phyloP scores from a whole-genome alignment of 2,888 invertebrate species.

The Drosophila crucigera region DNA sequence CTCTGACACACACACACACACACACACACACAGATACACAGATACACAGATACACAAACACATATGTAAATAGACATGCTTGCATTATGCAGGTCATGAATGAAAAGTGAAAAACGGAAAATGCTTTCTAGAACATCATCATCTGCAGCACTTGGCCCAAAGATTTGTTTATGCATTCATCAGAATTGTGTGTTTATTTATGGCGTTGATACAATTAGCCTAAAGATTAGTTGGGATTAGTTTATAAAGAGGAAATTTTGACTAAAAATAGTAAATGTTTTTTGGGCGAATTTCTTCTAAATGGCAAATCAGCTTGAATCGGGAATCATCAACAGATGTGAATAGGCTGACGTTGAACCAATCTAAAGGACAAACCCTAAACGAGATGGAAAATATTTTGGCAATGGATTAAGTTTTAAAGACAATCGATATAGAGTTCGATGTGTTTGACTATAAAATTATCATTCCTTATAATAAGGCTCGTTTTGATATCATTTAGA shows the following conservation, averaged over 20 bases:
- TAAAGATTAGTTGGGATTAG: slow-evolving; percentile 9
- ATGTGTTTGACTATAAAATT: background rate
- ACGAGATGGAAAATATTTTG: background rate
- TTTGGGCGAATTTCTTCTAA: background rate
- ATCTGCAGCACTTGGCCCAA: background rate
- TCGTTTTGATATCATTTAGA: background rate
- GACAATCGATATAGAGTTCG: background rate
- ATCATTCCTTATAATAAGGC: background rate
- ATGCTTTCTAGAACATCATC: slow-evolving; percentile 41
- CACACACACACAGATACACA: background rate
- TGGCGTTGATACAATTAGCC: slow-evolving; percentile 33
- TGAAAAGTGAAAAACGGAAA: slow-evolving; percentile 60
- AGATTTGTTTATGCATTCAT: slow-evolving; percentile 49
- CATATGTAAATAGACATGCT: background rate
- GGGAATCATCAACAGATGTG: background rate
- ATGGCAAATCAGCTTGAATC: background rate
- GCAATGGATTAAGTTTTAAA: background rate
- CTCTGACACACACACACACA: slow-evolving; percentile 20
- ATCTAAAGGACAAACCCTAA: background rate
- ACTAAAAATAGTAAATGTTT: background rate
- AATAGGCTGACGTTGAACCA: too few species aligned
- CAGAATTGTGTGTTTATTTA: slow-evolving; percentile 13
- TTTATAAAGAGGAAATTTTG: background rate
- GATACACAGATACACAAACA: slow-evolving; percentile 2
- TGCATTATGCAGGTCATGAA: slow-evolving; percentile 56